Conservation (phyloP, 2,113 vertebrate genomes). For the Fregata magnificens region DNA sequence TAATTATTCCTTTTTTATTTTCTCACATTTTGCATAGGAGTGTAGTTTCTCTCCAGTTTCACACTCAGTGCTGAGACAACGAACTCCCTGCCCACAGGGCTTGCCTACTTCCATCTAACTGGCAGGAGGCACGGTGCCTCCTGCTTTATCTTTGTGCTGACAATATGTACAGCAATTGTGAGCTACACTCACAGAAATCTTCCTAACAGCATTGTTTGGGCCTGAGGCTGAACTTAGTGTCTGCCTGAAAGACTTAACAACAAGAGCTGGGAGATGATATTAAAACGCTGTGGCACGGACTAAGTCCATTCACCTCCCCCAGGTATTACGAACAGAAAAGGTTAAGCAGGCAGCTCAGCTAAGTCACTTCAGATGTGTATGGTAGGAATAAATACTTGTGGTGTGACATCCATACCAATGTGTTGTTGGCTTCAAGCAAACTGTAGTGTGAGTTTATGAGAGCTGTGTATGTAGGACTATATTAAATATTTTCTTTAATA, state of each 20-base stretch:
- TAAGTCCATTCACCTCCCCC: neutral
- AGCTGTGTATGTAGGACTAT: neutral
- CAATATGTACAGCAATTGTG: neutral
- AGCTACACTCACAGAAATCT: neutral
- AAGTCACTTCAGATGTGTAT: neutral
- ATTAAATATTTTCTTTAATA: neutral
- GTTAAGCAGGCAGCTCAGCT: neutral
- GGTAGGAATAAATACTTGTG: neutral
- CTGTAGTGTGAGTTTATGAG: neutral
- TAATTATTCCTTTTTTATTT: neutral
- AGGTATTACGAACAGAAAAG: neutral
- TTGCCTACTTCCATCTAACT: neutral
- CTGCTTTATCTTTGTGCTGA: neutral
- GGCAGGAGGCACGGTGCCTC: accelerated
- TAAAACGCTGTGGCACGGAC: neutral
- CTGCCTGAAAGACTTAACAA: neutral
- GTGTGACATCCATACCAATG: neutral
- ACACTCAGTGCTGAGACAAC: neutral
- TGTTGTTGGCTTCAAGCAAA: neutral
- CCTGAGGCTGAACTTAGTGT: neutral
- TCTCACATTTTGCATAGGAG: neutral
- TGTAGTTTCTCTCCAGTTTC: neutral
- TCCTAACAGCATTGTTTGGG: neutral
- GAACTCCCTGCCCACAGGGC: neutral
- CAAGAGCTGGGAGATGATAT: neutral